Evolutionary conservation across 1,140 invertebrate species (phyloP).

Genomic region (Macrosteles quadrilineatus): DNA sequence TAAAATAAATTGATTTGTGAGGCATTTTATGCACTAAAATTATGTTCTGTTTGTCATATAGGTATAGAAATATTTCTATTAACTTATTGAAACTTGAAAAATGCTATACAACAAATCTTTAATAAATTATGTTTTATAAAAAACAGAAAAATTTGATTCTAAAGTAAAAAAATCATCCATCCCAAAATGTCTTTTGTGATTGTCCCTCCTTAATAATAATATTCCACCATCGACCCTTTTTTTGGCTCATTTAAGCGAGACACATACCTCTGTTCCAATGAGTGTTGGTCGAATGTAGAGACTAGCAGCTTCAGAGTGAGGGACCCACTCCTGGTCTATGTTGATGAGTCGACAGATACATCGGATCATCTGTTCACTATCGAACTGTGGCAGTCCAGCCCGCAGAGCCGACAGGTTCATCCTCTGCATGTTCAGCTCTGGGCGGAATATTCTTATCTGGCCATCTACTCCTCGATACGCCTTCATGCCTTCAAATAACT

Average conservation of each 20-base stretch:
- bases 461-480: slow-evolving; percentile 93
- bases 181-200: no score
- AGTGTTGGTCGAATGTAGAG: slow-evolving; percentile 96
- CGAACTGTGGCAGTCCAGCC: slow-evolving; percentile 88
- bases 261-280: slow-evolving; percentile 93
- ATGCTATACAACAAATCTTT: no score
- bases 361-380: slow-evolving; percentile 82
- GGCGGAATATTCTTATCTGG: slow-evolving; percentile 92
- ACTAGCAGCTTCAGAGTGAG: slow-evolving; percentile 82
- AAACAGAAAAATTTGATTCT: no score
- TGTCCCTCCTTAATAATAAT: no score
- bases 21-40: no score
- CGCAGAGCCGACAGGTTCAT: slow-evolving; percentile 85
- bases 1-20: no score
- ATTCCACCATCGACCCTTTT: no score
- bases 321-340: slow-evolving; percentile 98
- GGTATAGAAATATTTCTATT: no score
- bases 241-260: background rate
- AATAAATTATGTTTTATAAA: no score
- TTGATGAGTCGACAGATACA: slow-evolving; percentile 84
- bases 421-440: slow-evolving; percentile 92
- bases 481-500: slow-evolving; percentile 99
- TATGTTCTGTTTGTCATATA: no score
- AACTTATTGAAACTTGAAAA: no score
- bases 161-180: no score